Conservation (phyloP, 2,888 invertebrate species). For the Chirona hameri region DNA sequence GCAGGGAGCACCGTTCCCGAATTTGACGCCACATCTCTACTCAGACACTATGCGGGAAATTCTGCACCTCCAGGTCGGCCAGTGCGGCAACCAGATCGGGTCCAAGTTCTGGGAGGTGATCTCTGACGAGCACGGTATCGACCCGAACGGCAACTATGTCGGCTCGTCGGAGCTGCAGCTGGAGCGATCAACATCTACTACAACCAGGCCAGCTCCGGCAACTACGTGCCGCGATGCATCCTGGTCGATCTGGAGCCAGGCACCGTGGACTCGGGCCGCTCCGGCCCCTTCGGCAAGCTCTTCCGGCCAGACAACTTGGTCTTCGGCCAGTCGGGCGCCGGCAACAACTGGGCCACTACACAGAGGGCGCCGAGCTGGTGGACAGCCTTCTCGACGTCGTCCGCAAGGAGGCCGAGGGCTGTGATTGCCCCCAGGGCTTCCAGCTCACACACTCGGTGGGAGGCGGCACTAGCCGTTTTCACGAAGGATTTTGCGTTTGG, state of each 20-base stretch:
- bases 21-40: too few relatives aligned
- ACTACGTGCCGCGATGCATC: conserved; percentile 47
- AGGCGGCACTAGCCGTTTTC: conserved; percentile 83
- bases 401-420: conserved; percentile 56
- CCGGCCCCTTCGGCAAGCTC: conserved; percentile 77
- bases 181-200: conserved; percentile 55
- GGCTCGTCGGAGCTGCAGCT: conserved; percentile 45
- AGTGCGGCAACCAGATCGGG: conserved; percentile 53
- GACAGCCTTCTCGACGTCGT: conserved; percentile 59
- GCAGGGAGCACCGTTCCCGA: background rate
- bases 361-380: conserved; percentile 60
- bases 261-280: conserved; percentile 94
- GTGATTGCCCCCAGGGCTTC: conserved; percentile 65
- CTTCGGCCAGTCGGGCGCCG: conserved; percentile 52
- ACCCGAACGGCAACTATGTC: conserved; percentile 36
- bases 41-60: conserved; percentile 46
- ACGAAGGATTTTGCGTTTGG: too few relatives aligned
- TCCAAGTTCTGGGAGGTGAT: conserved; percentile 36
- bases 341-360: conserved; percentile 59
- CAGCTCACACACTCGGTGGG: conserved; percentile 78
- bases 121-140: conserved; percentile 10
- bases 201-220: conserved; percentile 49
- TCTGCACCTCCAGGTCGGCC: conserved; percentile 51
- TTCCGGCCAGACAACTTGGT: conserved; percentile 68
- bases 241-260: conserved; percentile 94